These are phyloP conservation scores for Gymnoscopelus microlampas DNA, from an alignment of 2,797 vertebrate genomes.

Conservation along the genomic window DNA sequence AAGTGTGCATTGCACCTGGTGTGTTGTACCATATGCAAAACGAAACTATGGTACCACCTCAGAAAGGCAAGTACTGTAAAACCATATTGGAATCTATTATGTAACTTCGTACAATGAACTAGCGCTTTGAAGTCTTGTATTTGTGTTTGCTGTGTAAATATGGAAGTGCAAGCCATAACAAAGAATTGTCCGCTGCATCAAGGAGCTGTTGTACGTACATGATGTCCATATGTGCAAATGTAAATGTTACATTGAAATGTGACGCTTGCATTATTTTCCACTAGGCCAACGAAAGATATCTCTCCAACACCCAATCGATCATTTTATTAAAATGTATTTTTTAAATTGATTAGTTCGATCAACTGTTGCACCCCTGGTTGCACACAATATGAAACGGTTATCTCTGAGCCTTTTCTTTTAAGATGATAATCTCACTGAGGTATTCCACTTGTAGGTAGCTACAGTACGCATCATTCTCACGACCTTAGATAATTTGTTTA, in stretches of 20 bases:
- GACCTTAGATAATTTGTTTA: constrained; percentile 32
- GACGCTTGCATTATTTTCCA: neutral
- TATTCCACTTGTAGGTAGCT: neutral
- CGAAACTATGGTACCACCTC: neutral
- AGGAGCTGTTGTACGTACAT: neutral
- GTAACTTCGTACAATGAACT: neutral
- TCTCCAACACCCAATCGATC: too few relatives aligned
- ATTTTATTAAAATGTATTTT: too few relatives aligned
- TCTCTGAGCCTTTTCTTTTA: constrained; percentile 10
- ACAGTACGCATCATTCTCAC: constrained; percentile 26
- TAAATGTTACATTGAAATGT: neutral
- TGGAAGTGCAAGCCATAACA: neutral
- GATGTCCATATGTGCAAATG: neutral
- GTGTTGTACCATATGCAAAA: too few relatives aligned
- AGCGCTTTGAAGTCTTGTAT: neutral
- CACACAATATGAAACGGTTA: neutral
- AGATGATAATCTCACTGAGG: constrained; percentile 6
- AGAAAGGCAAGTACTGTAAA: neutral
- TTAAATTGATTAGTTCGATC: too few relatives aligned
- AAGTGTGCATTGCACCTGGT: too few relatives aligned
- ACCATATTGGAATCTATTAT: neutral
- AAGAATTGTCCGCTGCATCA: neutral
- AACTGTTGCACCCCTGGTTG: too few relatives aligned
- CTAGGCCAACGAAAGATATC: neutral
- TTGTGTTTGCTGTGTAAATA: constrained; percentile 3